Evolutionary conservation across 1,140 invertebrate species (phyloP).

Genomic region (Telenomus remus): DNA sequence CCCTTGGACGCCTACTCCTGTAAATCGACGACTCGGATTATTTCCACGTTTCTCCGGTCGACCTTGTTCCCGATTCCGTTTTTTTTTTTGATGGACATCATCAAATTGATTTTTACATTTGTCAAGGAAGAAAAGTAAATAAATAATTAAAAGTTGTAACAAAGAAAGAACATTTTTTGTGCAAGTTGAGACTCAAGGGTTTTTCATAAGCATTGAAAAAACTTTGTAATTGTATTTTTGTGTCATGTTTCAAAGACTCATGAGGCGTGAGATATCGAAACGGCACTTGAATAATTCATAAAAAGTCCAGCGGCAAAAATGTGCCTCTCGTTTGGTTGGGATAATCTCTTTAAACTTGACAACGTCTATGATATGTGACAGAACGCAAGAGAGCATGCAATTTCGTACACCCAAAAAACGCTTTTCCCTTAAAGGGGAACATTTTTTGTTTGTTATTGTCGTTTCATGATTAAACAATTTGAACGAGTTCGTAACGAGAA

Average conservation of each 20-base stretch:
- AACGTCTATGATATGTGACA: constrained; percentile 59
- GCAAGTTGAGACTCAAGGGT: too few relatives aligned
- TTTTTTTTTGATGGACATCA: background rate
- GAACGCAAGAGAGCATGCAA: constrained; percentile 64
- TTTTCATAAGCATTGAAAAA: too few relatives aligned
- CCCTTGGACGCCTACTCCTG: constrained; percentile 28
- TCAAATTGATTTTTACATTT: too few relatives aligned
- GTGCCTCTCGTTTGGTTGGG: constrained; percentile 53
- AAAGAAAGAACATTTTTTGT: constrained; percentile 1
- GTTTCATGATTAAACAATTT: constrained; percentile 41
- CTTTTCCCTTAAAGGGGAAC: constrained; percentile 58
- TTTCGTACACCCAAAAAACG: constrained; percentile 59
- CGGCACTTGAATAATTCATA: constrained; percentile 69
- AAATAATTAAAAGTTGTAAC: constrained; percentile 2
- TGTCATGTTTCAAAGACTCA: constrained; percentile 19
- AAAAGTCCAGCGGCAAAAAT: constrained; percentile 29
- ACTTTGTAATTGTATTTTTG: constrained; percentile 30
- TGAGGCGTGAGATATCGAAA: constrained; percentile 62
- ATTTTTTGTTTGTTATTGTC: too few relatives aligned
- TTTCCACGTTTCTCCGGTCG: constrained; percentile 49
- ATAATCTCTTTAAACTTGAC: constrained; percentile 57
- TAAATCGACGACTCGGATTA: constrained; percentile 50
- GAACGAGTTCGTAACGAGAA: too few relatives aligned
- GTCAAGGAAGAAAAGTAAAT: background rate
- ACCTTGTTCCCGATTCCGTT: constrained; percentile 44